phyloP scores from a whole-genome alignment of 2,888 invertebrate genomes.

The Tenthredo livida region DNA sequence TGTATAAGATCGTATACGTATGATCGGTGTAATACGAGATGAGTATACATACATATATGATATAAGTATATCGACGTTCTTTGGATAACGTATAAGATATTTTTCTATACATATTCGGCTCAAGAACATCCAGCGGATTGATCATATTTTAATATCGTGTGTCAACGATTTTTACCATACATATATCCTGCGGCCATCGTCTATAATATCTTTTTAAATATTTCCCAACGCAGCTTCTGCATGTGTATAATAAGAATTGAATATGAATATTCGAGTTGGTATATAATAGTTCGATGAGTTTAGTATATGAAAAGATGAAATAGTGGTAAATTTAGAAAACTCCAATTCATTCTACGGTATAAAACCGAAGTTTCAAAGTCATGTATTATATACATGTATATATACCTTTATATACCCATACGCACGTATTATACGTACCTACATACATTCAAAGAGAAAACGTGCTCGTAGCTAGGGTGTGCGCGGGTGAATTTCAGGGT shows the following conservation, averaged over 20 bases:
- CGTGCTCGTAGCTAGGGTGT: neutral
- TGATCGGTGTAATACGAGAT: no score
- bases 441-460: neutral
- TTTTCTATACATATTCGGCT: neutral
- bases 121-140: neutral
- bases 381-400: no score
- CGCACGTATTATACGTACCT: neutral
- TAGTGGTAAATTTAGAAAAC: no score
- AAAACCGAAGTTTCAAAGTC: no score
- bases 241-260: neutral
- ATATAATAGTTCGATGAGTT: neutral
- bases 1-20: no score
- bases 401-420: neutral
- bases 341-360: no score
- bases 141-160: neutral
- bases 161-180: neutral
- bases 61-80: neutral
- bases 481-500: conserved; percentile 12
- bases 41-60: no score
- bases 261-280: neutral
- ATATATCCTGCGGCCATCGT: no score
- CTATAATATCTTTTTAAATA: neutral
- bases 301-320: no score
- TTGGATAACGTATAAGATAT: neutral
- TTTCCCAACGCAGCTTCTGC: neutral